These are phyloP conservation scores for Rhineura floridana DNA, from an alignment of 2,113 vertebrate genomes.

Conservation along the genomic window DNA sequence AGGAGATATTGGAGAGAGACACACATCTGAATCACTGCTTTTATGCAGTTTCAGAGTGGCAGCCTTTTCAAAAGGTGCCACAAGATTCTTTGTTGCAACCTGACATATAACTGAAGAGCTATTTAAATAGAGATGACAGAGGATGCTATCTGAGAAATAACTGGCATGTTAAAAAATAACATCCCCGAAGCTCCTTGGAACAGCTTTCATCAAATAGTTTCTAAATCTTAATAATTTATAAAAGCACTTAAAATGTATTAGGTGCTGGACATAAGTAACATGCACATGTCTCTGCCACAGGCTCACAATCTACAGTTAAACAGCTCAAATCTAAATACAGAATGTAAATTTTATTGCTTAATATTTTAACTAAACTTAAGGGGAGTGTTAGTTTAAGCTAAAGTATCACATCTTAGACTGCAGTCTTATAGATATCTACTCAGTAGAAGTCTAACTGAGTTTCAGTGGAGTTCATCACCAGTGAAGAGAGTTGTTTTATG, in stretches of 20 bases:
- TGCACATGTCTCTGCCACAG: neutral
- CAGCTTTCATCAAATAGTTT: neutral
- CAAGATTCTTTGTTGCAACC: neutral
- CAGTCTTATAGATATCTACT: neutral
- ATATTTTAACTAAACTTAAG: neutral
- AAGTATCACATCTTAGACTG: neutral
- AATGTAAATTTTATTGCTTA: neutral
- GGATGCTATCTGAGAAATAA: neutral
- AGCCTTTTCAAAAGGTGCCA: neutral
- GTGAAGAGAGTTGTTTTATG: too few species aligned
- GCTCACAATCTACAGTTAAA: neutral
- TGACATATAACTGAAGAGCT: neutral
- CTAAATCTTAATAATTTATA: neutral
- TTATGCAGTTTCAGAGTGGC: neutral
- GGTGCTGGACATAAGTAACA: neutral
- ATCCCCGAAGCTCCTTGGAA: neutral
- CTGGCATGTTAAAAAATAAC: neutral
- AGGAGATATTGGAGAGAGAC: neutral
- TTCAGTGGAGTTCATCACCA: neutral
- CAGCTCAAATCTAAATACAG: neutral
- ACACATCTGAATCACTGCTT: neutral
- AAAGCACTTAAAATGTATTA: neutral
- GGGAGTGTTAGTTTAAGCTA: neutral
- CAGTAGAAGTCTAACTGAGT: too few species aligned
- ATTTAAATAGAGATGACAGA: neutral